Evolutionary conservation across 2,113 vertebrate genomes (phyloP).

Genomic region (Sylvietta virens): DNA sequence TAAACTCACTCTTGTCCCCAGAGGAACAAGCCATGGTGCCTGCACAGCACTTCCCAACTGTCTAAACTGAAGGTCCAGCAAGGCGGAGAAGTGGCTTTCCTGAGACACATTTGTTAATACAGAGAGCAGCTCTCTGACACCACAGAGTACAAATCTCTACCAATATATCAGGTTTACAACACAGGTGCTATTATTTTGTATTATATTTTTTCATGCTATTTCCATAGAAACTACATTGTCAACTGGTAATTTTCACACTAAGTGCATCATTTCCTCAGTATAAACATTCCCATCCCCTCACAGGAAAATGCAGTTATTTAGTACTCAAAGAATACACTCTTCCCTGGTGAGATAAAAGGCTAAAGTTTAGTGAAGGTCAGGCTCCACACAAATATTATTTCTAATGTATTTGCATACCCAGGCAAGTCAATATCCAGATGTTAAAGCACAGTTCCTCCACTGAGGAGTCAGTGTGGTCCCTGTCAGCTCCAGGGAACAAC

Average conservation of each 20-base stretch:
- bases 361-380: neutral
- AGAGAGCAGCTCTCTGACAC: neutral
- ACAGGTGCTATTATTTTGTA: neutral
- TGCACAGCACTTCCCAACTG: neutral
- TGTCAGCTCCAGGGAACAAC: neutral
- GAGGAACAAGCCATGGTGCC: neutral
- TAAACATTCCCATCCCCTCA: neutral
- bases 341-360: slow-evolving; percentile 6
- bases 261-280: neutral
- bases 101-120: neutral
- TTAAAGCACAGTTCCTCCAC: neutral
- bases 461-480: neutral
- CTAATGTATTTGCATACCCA: neutral
- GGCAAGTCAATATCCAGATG: neutral
- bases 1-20: neutral
- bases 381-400: neutral
- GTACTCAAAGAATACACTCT: neutral
- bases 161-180: neutral
- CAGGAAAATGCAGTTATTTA: neutral
- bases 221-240: slow-evolving; percentile 49
- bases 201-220: neutral
- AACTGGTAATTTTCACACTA: slow-evolving; percentile 38
- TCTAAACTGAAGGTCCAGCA: neutral
- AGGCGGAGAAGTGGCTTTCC: neutral
- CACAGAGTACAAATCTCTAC: neutral